Evolutionary conservation across 64 coral and sea anemone genomes (phyloP).

Genomic region (Trachythela sp.): DNA sequence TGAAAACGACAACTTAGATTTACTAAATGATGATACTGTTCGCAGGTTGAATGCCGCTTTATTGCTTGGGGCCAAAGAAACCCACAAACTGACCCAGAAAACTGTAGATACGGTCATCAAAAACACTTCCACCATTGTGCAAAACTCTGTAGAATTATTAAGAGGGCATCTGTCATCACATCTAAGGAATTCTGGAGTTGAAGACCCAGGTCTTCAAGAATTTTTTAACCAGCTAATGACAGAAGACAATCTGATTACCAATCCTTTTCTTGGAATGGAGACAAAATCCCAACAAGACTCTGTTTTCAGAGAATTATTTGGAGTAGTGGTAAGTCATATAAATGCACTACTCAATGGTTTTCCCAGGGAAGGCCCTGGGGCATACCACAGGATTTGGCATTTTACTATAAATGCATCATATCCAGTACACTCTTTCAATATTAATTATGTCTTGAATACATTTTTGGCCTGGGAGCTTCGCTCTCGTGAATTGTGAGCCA

Average conservation of each 20-base stretch:
- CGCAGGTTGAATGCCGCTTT: neutral
- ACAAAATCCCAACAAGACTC: neutral
- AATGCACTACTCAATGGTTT: neutral
- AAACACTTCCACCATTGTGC: neutral
- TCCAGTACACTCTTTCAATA: no score
- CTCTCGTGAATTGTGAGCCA: no score
- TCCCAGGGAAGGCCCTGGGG: neutral
- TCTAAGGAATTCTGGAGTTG: neutral
- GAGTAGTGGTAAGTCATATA: neutral
- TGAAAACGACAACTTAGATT: neutral
- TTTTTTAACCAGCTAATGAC: neutral
- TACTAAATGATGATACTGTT: neutral
- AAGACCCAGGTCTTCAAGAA: neutral
- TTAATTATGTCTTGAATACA: no score
- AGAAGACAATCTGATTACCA: neutral
- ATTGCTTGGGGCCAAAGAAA: neutral
- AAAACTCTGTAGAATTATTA: constrained; percentile 1
- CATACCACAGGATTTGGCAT: neutral
- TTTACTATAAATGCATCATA: no score
- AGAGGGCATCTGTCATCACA: constrained; percentile 3
- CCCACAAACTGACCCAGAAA: neutral
- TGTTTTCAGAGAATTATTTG: constrained; percentile 6
- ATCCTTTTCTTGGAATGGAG: constrained; percentile 5
- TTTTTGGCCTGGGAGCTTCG: no score
- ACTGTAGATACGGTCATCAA: neutral